A percentile compares a stretch with the other conserved stretches of the same genome.
Evolutionary conservation across 2,113 vertebrate genomes (phyloP).

Genomic region (Neotoma lepida): DNA sequence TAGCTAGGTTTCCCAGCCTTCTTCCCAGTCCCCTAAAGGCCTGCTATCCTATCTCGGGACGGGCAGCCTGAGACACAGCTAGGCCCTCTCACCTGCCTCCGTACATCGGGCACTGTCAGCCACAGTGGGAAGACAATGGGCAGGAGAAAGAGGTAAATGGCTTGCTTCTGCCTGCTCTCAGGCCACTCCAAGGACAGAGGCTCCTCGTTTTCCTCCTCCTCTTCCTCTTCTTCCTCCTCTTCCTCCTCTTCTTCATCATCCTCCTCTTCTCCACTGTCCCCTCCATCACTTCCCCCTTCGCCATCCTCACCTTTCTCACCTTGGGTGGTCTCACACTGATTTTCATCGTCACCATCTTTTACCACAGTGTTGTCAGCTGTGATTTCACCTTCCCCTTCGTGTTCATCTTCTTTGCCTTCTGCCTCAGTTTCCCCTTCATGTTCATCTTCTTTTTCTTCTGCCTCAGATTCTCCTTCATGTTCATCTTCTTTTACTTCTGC

Average conservation of each 20-base stretch:
- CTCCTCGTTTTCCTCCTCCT: constrained; percentile 86
- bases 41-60: not conserved
- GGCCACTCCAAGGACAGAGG: constrained; percentile 96
- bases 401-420: not conserved
- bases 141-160: constrained; percentile 93
- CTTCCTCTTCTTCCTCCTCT: constrained; percentile 57
- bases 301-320: constrained; percentile 40
- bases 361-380: not conserved
- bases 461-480: not conserved
- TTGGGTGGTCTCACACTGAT: not conserved
- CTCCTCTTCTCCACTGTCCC: not conserved
- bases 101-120: constrained; percentile 95
- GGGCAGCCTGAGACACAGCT: not conserved
- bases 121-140: constrained; percentile 96
- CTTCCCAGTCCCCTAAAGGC: not conserved
- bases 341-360: not conserved
- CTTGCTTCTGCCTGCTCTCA: constrained; percentile 90
- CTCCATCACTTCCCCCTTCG: constrained; percentile 59
- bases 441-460: not conserved
- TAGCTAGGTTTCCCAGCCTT: not conserved
- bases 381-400: not conserved
- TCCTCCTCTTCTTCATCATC: constrained; percentile 70
- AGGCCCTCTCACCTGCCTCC: constrained; percentile 90
- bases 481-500: not conserved
- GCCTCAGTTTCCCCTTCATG: not conserved